Conservation (phyloP, 2,888 invertebrate genomes). For the Torymus aiolomorphi region DNA sequence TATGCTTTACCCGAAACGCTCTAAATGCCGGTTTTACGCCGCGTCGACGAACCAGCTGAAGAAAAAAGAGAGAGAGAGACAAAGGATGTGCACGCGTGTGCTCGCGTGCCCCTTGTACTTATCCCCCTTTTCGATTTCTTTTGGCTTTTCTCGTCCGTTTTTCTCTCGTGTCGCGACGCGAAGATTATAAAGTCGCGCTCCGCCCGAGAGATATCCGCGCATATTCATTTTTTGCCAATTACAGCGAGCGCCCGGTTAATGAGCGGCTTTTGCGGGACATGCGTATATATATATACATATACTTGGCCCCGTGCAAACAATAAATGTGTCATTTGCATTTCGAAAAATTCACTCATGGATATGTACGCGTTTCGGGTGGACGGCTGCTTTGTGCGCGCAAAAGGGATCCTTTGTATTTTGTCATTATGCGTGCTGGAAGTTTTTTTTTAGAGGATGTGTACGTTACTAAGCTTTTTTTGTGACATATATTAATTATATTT, state of each 20-base stretch:
- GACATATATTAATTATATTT: too few relatives aligned
- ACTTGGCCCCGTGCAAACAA: conserved; percentile 9
- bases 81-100: too few relatives aligned
- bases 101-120: conserved; percentile 17
- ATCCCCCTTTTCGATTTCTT: conserved; percentile 41
- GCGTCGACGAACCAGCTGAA: too few relatives aligned
- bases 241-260: conserved; percentile 34
- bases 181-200: conserved; percentile 51
- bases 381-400: neutral
- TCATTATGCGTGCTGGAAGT: conserved; percentile 4
- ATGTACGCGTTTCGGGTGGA: neutral
- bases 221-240: conserved; percentile 53
- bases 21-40: conserved; percentile 31
- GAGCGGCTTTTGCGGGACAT: conserved; percentile 32
- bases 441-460: neutral
- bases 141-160: conserved; percentile 23
- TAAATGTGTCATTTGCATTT: conserved; percentile 53
- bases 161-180: conserved; percentile 21
- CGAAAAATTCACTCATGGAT: conserved; percentile 31
- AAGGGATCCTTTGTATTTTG: conserved; percentile 2
- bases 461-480: too few relatives aligned
- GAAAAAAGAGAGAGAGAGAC: too few relatives aligned
- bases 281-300: neutral
- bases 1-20: neutral
- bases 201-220: conserved; percentile 23